phyloP scores from a whole-genome alignment of 1,140 invertebrate species.

The Drosophila nebulosa region DNA sequence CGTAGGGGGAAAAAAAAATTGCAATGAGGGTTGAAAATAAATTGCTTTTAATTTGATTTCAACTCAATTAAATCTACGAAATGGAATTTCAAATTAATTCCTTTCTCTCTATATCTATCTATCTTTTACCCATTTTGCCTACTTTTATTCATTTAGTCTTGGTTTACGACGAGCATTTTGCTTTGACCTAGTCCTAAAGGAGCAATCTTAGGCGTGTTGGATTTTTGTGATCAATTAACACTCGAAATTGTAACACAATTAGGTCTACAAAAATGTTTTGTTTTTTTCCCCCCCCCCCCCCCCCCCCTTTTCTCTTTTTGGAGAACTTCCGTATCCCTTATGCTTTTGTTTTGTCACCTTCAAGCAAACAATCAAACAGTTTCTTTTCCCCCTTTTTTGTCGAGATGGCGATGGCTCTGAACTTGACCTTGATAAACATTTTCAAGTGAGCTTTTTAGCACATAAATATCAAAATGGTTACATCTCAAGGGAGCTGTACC shows the following conservation, averaged over 20 bases:
- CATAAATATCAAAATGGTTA: conserved; percentile 69
- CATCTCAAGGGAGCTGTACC: conserved; percentile 44
- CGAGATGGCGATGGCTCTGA: conserved; percentile 27
- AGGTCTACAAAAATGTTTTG: conserved; percentile 28
- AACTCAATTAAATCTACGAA: conserved; percentile 81
- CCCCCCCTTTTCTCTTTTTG: too few relatives aligned
- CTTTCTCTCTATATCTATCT: conserved; percentile 38
- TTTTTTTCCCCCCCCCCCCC: background rate
- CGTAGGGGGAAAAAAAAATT: conserved; percentile 51
- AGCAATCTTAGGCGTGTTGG: background rate
- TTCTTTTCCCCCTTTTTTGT: conserved; percentile 1
- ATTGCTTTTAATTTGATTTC: conserved; percentile 81
- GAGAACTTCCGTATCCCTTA: conserved; percentile 19
- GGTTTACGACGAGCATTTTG: too few relatives aligned
- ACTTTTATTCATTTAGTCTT: conserved; percentile 30
- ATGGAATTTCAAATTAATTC: conserved; percentile 81
- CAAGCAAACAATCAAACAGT: conserved; percentile 65
- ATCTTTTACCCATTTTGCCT: conserved; percentile 24
- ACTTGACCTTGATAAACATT: conserved; percentile 77
- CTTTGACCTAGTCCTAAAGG: background rate
- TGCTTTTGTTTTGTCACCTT: conserved; percentile 58
- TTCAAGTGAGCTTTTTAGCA: conserved; percentile 76
- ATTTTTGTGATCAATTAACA: background rate
- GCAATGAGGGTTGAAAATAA: conserved; percentile 80
- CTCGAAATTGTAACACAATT: conserved; percentile 48